Base-by-base conservation (phyloP, 1,140 invertebrate species). In the Drosophila lowei region DNA sequence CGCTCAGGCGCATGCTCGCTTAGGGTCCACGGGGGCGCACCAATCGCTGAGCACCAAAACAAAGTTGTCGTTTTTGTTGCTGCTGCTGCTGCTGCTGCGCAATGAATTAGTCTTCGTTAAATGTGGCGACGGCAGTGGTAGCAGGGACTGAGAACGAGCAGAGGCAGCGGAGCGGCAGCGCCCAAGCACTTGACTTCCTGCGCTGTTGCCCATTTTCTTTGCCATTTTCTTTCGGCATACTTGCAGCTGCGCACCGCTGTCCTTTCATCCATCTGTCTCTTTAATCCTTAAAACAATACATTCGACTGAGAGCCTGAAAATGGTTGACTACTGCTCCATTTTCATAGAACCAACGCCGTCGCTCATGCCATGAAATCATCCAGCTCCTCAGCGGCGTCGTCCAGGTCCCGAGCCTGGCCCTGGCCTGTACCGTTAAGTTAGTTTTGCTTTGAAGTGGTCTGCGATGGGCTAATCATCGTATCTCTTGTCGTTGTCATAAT, bases 31-130 rank as follows among this genome's bases (percentile, higher is more conserved):
- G 13, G 4, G 2, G 47, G n/a, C 16, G 38, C 34, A 61, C 81
- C 81, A 86, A 86, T 86, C 28, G 60, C 44, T 2, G 30, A 9
- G 34, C 41, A 46, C 34, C 77, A 86, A 86, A 77, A 86, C 81
- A 73, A 77, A 85, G 79, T 79, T 70, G 44, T n/a, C 21, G 50
- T 56, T 65, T 73, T 59, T 70, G 64, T 56, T 53, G 62, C 43
- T 62, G 65, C 54, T 68, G 64, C 41, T 78, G 18, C 18, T 18
- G 18, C 18, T 18, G 18, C 18, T 60, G 79, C 88, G 88, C 76
- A 86, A 90, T 86, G 88, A 90, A 90, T 90, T 90, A 90, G 79
- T 77, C 63, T 68, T 90, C 68, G 88, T 90, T 90, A 90, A 90
- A 90, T 84, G 88, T 70, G 78, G 63, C 81, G 85, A 62, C 47